Base-by-base conservation (phyloP, 1,140 invertebrate species). In the Papilio helenus region DNA sequence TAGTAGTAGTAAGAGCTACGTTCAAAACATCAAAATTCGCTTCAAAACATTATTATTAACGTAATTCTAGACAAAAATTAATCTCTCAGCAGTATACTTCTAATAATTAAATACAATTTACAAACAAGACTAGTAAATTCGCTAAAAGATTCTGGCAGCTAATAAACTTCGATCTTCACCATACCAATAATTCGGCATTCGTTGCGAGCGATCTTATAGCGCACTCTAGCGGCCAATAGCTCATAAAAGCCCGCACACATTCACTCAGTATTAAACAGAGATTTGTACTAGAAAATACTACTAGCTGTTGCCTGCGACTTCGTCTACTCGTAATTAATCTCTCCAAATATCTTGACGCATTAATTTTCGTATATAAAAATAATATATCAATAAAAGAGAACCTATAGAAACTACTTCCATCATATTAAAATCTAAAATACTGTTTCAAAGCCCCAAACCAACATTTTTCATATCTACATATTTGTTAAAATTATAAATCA, bases 401-500 rank as follows among this genome's bases (percentile, higher is more conserved):
- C n/a, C n/a, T n/a, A n/a, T n/a, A n/a, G 4, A 49, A 49, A 49
- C 46, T 18, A 3, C 16, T 49, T 49, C 18, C 4, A 18, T 49
- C 16, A 10, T 1, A 18, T 49, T 49, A 49, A 49, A 18, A 1
- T 49, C 14, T 55, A 55, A n/a, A 55, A 9, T 34, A 68, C 14
- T 65, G 9, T 68, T 26, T 61, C 23, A 61, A 61, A 68, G 16
- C 61, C 44, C 14, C 23, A 61, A 61, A 58, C 73, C 18, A 26
- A 18, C 29, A 68, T 29, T 68, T 29, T 68, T 68, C 61, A 29
- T 68, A 68, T 29, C 9, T 3, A 29, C 23, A 14, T 61, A 61
- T 14, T 29, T 68, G 44, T 46, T 74, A 26, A 74, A 44, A 61
- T 76, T 61, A 20, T 18, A 61, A 76, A 65, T 77, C 79, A 79